Evolutionary conservation across 2,797 vertebrate genomes (phyloP).

Genomic region (Lagocephalus sceleratus): DNA sequence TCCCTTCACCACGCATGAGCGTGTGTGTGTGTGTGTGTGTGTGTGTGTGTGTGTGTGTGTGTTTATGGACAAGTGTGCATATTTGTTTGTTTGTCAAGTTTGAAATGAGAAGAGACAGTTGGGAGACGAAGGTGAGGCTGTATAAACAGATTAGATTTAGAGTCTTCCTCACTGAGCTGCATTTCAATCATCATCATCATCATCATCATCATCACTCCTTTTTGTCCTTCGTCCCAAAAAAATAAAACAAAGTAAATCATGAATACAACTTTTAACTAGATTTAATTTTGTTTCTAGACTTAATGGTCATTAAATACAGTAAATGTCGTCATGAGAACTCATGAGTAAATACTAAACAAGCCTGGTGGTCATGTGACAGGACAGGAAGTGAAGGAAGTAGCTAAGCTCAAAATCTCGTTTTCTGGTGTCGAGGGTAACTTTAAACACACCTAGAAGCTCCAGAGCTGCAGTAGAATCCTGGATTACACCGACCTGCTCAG

Average conservation of each 20-base stretch:
- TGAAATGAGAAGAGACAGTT: slow-evolving; percentile 55
- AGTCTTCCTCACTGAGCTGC: slow-evolving; percentile 53
- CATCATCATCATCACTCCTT: slow-evolving; percentile 9
- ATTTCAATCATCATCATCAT: slow-evolving; percentile 48
- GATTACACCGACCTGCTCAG: too few relatives aligned
- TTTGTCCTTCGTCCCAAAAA: not conserved
- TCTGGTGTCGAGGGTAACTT: too few relatives aligned
- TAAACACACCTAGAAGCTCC: not conserved
- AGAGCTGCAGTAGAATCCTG: not conserved
- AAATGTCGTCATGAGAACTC: too few relatives aligned
- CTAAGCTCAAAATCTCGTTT: too few relatives aligned
- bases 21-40: slow-evolving; percentile 5
- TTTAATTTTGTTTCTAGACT: too few relatives aligned
- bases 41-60: not conserved
- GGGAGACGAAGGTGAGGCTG: slow-evolving; percentile 53
- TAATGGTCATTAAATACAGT: too few relatives aligned
- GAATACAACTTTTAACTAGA: not conserved
- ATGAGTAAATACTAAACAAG: too few relatives aligned
- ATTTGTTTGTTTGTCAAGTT: slow-evolving; percentile 57
- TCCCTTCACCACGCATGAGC: slow-evolving; percentile 40
- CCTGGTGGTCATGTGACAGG: too few relatives aligned
- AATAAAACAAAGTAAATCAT: not conserved
- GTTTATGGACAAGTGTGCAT: slow-evolving; percentile 38
- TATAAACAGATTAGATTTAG: slow-evolving; percentile 69
- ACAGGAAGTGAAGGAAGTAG: too few relatives aligned